These are phyloP conservation scores for Dipodomys merriami DNA, from an alignment of 2,113 vertebrate genomes.

Conservation along the genomic window DNA sequence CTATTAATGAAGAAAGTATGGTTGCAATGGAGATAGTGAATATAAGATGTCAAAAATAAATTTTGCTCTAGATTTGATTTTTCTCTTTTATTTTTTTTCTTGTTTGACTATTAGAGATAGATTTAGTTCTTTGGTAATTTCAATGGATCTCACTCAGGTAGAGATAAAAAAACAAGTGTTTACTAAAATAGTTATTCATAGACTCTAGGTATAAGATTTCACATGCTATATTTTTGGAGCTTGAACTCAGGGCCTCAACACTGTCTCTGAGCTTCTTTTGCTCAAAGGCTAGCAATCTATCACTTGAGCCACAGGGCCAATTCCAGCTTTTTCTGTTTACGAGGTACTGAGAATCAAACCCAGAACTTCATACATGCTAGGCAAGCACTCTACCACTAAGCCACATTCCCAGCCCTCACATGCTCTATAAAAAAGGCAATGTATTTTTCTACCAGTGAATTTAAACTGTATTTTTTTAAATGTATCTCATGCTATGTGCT, in stretches of 20 bases:
- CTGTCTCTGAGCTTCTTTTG: too few relatives aligned
- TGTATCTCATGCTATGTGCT: not conserved
- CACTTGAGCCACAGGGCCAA: too few relatives aligned
- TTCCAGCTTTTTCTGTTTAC: too few relatives aligned
- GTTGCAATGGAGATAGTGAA: not conserved
- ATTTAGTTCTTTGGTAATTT: not conserved
- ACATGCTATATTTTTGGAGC: not conserved
- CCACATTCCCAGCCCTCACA: too few relatives aligned
- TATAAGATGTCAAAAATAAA: not conserved
- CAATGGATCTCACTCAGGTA: not conserved
- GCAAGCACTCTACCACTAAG: too few relatives aligned
- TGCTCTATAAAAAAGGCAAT: slow-evolving; percentile 15
- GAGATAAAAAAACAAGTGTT: not conserved
- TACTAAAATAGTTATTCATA: not conserved
- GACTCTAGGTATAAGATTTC: not conserved
- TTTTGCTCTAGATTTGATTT: not conserved
- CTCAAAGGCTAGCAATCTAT: too few relatives aligned
- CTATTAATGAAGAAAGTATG: not conserved
- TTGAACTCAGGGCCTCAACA: too few relatives aligned
- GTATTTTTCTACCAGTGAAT: not conserved
- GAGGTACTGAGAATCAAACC: too few relatives aligned
- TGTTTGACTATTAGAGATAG: not conserved
- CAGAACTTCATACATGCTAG: too few relatives aligned
- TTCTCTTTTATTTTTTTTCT: not conserved
- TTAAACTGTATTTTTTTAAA: not conserved